phyloP scores from a whole-genome alignment of 2,113 vertebrate species.

The Corydoras maculifer region DNA sequence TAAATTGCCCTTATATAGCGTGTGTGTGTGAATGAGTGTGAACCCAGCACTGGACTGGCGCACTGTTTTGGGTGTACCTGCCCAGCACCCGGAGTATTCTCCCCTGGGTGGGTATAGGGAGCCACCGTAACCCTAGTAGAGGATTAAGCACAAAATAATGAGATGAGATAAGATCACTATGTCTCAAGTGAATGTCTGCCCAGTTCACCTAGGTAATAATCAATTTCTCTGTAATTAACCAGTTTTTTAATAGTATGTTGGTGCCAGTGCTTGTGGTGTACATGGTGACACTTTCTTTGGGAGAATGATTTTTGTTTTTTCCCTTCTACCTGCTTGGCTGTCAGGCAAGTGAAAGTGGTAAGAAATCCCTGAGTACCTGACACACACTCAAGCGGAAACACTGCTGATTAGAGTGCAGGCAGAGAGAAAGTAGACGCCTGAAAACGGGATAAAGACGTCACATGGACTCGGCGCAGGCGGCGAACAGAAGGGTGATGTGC shows the following conservation, averaged over 20 bases:
- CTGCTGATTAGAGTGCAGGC: conserved; percentile 62
- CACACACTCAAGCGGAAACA: conserved; percentile 69
- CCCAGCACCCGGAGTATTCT: too few relatives aligned
- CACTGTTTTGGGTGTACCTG: too few relatives aligned
- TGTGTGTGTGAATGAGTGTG: too few relatives aligned
- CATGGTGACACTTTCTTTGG: conserved; percentile 19
- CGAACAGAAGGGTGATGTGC: conserved; percentile 15
- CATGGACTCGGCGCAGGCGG: conserved; percentile 63
- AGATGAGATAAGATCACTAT: too few relatives aligned
- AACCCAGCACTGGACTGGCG: too few relatives aligned
- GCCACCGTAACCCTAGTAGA: too few relatives aligned
- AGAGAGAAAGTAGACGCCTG: conserved; percentile 48
- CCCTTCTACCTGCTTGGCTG: conserved; percentile 40
- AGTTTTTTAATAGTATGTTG: background rate
- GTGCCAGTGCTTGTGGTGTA: conserved; percentile 10
- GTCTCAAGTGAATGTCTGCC: too few relatives aligned
- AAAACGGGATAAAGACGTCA: conserved; percentile 68
- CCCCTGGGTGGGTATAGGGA: too few relatives aligned
- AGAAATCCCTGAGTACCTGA: conserved; percentile 64
- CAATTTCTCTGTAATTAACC: too few relatives aligned
- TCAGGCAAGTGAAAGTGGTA: conserved; percentile 58
- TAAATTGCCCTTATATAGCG: too few relatives aligned
- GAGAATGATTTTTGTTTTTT: conserved; percentile 32
- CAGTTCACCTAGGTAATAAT: too few relatives aligned
- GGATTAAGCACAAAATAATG: too few relatives aligned